Evolutionary conservation across 2,113 vertebrate species (phyloP).

Genomic region (Microcebus lehilahytsara): DNA sequence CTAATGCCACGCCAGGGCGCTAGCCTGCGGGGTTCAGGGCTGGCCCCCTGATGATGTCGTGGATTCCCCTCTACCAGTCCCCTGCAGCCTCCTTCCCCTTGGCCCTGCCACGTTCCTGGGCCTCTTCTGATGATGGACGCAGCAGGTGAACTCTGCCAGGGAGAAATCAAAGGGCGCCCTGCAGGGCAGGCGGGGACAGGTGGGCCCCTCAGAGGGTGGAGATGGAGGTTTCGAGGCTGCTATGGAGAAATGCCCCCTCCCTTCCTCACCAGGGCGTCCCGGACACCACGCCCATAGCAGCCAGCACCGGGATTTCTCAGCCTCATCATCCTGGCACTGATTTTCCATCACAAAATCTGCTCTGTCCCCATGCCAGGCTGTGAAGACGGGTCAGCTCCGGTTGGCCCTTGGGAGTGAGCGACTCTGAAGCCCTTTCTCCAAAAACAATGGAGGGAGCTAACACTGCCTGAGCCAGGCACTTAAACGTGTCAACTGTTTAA

Average conservation of each 20-base stretch:
- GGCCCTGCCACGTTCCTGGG: not conserved
- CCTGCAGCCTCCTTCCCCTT: not conserved
- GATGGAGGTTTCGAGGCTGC: not conserved
- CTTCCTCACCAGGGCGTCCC: not conserved
- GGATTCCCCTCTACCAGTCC: not conserved
- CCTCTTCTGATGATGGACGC: conserved; percentile 33
- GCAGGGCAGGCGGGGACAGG: not conserved
- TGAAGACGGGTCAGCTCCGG: not conserved
- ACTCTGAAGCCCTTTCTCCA: not conserved
- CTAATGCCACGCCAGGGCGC: not conserved
- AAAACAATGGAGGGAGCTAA: not conserved
- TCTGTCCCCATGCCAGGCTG: not conserved
- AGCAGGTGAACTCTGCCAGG: conserved; percentile 7
- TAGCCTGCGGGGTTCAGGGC: not conserved
- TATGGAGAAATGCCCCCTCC: not conserved
- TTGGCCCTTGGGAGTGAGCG: not conserved
- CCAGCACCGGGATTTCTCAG: not conserved
- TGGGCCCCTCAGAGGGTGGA: not conserved
- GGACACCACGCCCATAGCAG: fast-evolving
- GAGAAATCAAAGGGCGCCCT: conserved; percentile 48
- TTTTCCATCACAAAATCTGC: not conserved
- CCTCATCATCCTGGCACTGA: not conserved
- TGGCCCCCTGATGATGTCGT: not conserved
- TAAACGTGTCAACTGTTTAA: fast-evolving
- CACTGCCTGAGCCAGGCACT: not conserved